phyloP scores from a whole-genome alignment of 2,113 vertebrate species.

The Coracopsis vasa region DNA sequence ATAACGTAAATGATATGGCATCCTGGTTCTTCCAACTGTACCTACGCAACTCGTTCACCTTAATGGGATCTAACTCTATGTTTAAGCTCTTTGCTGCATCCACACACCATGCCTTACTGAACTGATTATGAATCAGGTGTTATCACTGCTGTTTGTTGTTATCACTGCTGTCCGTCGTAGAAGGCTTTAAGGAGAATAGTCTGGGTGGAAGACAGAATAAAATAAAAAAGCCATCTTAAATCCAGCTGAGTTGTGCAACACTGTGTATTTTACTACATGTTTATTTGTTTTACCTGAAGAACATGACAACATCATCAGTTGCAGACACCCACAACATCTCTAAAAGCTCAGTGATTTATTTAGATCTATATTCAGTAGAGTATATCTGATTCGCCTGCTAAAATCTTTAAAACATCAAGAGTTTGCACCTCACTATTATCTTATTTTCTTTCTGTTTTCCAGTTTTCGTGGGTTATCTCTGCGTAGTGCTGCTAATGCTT shows the following conservation, averaged over 20 bases:
- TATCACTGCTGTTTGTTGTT: not conserved
- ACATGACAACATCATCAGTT: not conserved
- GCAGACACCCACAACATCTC: not conserved
- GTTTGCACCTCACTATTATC: not conserved
- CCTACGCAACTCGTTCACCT: not conserved
- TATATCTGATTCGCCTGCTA: not conserved
- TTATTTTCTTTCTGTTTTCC: constrained; percentile 68
- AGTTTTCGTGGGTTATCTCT: constrained; percentile 89
- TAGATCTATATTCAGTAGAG: not conserved
- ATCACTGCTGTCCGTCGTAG: not conserved
- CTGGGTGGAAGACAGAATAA: not conserved
- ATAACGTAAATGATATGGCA: not conserved
- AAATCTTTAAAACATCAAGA: not conserved
- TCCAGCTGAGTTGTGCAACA: not conserved
- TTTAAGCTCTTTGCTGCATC: not conserved
- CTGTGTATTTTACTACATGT: not conserved
- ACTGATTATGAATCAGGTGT: not conserved
- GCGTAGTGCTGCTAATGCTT: constrained; percentile 85
- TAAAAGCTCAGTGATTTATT: not conserved
- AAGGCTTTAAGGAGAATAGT: not conserved
- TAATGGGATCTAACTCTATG: not conserved
- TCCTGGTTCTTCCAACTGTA: not conserved
- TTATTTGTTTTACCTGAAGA: not conserved
- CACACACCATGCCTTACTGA: not conserved
- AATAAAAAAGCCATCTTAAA: not conserved